phyloP scores from a whole-genome alignment of 2,113 vertebrate species.

The Cephalopholis sonnerati region DNA sequence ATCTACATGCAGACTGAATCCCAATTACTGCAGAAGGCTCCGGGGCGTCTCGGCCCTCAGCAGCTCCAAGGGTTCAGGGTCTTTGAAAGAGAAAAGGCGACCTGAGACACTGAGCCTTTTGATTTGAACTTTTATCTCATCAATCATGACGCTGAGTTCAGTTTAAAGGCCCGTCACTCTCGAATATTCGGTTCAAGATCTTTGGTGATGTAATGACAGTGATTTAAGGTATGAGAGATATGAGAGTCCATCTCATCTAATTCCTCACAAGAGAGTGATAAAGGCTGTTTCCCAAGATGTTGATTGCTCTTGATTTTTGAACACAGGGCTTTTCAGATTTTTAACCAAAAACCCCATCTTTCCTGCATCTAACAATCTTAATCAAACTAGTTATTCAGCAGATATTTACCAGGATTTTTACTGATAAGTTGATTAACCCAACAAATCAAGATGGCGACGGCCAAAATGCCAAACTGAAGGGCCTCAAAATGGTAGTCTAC shows the following conservation, averaged over 20 bases:
- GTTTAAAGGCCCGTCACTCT: not conserved
- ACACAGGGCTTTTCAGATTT: too few relatives aligned
- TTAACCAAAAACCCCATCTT: too few relatives aligned
- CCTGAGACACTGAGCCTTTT: not conserved
- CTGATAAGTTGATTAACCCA: too few relatives aligned
- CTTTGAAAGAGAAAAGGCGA: constrained; percentile 1
- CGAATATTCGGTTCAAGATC: not conserved
- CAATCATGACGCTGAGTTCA: not conserved
- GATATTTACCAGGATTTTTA: too few relatives aligned
- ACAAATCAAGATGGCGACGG: too few relatives aligned
- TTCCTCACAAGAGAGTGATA: not conserved
- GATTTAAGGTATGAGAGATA: not conserved
- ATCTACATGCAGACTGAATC: constrained; percentile 29
- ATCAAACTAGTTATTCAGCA: too few relatives aligned
- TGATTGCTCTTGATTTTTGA: not conserved
- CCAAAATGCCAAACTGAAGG: too few relatives aligned
- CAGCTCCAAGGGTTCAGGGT: not conserved
- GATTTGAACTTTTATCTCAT: not conserved
- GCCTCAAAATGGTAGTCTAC: too few relatives aligned
- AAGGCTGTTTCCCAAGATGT: not conserved
- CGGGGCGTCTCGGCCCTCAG: not conserved
- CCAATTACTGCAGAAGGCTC: constrained; percentile 34
- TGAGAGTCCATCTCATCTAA: not conserved
- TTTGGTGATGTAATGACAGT: not conserved
- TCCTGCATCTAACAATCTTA: too few relatives aligned